phyloP scores from a whole-genome alignment of 1,140 invertebrate species.

The Caenorhabditis remanei region DNA sequence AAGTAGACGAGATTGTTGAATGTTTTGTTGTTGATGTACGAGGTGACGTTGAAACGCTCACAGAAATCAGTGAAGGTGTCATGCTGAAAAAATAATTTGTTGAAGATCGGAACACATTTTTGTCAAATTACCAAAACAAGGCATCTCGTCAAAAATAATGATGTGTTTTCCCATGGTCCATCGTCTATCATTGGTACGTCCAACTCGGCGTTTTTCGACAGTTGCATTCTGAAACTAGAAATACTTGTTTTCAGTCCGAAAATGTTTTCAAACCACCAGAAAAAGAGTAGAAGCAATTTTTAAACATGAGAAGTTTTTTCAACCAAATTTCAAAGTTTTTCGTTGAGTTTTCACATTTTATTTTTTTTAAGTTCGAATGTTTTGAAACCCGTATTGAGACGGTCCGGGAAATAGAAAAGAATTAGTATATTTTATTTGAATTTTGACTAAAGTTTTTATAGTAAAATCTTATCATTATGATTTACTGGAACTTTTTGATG shows the following conservation, averaged over 20 bases:
- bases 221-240: background rate
- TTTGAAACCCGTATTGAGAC: too few relatives aligned
- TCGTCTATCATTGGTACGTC: background rate
- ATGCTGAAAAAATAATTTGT: background rate
- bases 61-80: constrained; percentile 5
- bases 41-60: background rate
- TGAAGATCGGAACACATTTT: background rate
- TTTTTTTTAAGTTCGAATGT: too few relatives aligned
- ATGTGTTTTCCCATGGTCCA: background rate
- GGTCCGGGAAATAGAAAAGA: too few relatives aligned
- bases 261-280: too few relatives aligned
- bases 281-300: too few relatives aligned
- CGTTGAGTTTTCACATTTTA: too few relatives aligned
- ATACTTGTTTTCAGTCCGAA: background rate
- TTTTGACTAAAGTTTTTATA: too few relatives aligned
- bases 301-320: too few relatives aligned
- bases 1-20: constrained; percentile 24
- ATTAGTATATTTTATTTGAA: too few relatives aligned
- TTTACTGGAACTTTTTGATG: too few relatives aligned
- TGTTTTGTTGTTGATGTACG: background rate
- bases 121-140: background rate
- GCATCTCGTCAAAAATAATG: background rate
- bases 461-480: too few relatives aligned
- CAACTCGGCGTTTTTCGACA: background rate
- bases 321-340: too few relatives aligned